Percentiles rank a stretch among this genome's conserved stretches.
Evolutionary conservation across 2,113 vertebrate genomes (phyloP).

Genomic region (Cochlearius cochlearius): DNA sequence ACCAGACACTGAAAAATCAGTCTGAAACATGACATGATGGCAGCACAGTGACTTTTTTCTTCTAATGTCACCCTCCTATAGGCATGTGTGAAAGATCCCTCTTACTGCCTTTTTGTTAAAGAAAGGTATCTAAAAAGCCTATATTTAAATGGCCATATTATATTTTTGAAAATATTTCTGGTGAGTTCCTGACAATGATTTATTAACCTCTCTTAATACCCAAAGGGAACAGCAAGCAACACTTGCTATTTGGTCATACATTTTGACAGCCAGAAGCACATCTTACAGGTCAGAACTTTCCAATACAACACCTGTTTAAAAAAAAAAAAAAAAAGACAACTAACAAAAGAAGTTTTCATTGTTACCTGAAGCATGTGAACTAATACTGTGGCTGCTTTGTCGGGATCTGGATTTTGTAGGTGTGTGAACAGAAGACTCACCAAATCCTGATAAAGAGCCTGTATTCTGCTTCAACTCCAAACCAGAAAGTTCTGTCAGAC

Average conservation of each 20-base stretch:
- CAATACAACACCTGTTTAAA: background rate
- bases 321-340: background rate
- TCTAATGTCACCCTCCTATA: background rate
- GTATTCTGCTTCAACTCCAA: slow-evolving; percentile 62
- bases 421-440: slow-evolving; percentile 53
- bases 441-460: slow-evolving; percentile 60
- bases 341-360: background rate
- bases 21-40: background rate
- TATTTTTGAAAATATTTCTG: background rate
- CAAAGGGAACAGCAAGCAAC: background rate
- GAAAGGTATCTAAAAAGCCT: background rate
- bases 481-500: slow-evolving; percentile 59
- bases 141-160: background rate
- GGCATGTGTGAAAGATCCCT: rapidly evolving
- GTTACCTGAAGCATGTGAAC: slow-evolving; percentile 53
- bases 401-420: slow-evolving; percentile 62
- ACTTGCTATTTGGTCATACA: background rate
- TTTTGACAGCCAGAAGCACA: background rate
- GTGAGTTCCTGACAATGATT: background rate
- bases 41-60: background rate
- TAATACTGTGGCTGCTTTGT: slow-evolving; percentile 59
- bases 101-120: background rate
- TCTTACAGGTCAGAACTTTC: background rate
- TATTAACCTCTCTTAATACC: background rate
- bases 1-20: background rate